A percentile compares a stretch with the other conserved stretches of the same genome.
These are phyloP conservation scores for Phrynosoma platyrhinos DNA, from an alignment of 2,113 vertebrate species.

Conservation along the genomic window DNA sequence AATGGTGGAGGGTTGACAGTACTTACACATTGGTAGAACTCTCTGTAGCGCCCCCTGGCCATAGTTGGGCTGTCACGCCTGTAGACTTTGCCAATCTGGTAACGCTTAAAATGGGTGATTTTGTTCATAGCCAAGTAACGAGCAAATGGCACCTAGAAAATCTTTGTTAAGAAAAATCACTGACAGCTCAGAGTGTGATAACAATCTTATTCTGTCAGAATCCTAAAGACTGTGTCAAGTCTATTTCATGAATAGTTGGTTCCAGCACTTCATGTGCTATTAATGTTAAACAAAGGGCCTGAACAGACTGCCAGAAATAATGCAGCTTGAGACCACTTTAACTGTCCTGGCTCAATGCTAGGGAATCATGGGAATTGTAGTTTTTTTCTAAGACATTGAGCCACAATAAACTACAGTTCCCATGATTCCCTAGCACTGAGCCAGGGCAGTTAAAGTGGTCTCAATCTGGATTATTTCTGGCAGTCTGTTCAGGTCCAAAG, in stretches of 20 bases:
- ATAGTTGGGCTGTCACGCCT: constrained; percentile 92
- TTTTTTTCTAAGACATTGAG: no score
- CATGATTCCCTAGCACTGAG: no score
- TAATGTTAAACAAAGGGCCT: no score
- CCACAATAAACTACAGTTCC: no score
- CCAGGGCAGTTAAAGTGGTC: no score
- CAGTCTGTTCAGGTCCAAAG: no score
- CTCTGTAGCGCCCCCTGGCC: constrained; percentile 89
- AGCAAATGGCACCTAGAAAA: constrained; percentile 91
- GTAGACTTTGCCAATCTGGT: constrained; percentile 96
- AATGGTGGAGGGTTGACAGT: not conserved
- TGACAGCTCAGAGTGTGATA: not conserved
- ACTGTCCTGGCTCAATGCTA: no score
- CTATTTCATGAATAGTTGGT: not conserved
- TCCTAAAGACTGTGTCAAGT: accelerated
- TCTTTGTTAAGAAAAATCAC: constrained; percentile 76
- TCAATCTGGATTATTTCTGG: no score
- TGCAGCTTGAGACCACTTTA: no score
- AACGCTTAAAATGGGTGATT: constrained; percentile 94
- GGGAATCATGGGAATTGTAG: no score
- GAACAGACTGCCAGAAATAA: no score
- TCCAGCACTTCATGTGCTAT: not conserved
- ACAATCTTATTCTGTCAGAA: accelerated
- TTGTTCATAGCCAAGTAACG: constrained; percentile 98
- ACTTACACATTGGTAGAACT: constrained; percentile 98